Conservation (phyloP, 2,888 invertebrate species). For the Drosophila buzzatii region DNA sequence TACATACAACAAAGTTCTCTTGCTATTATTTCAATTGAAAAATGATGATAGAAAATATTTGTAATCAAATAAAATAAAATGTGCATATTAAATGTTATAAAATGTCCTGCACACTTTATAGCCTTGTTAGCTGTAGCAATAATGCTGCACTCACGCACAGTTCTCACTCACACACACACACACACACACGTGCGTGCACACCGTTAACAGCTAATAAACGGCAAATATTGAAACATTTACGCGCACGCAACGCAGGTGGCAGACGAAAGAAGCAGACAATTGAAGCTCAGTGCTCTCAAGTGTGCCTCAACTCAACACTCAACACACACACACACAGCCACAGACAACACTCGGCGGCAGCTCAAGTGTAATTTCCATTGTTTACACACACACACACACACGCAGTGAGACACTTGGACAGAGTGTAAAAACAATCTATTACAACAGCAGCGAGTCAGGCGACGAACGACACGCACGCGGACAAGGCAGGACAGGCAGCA, state of each 20-base stretch:
- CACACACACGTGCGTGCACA: neutral
- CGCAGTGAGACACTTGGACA: slow-evolving; percentile 19
- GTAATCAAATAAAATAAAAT: slow-evolving; percentile 4
- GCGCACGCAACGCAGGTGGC: slow-evolving; percentile 59
- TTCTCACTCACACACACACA: neutral
- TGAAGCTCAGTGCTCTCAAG: slow-evolving; percentile 44
- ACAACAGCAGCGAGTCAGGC: slow-evolving; percentile 34
- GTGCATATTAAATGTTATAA: slow-evolving; percentile 3
- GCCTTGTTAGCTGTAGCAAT: neutral
- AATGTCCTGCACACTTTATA: neutral
- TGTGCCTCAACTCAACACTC: slow-evolving; percentile 47
- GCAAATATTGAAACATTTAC: slow-evolving; percentile 72
- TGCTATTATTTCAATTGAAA: neutral
- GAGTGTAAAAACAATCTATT: slow-evolving; percentile 64
- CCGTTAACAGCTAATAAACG: slow-evolving; percentile 65
- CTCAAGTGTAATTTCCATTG: slow-evolving; percentile 74
- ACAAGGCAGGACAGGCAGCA: slow-evolving; percentile 28
- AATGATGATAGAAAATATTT: neutral
- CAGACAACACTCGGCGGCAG: slow-evolving; percentile 40
- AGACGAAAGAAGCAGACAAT: slow-evolving; percentile 32
- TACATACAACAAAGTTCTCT: too few relatives aligned
- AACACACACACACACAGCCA: slow-evolving; percentile 11
- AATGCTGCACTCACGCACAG: slow-evolving; percentile 1
- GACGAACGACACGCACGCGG: slow-evolving; percentile 35
- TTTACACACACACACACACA: slow-evolving; percentile 44